Evolutionary conservation across 2,888 invertebrate genomes (phyloP), one percentile per base, ranked within the genome.

Genomic region (Perdita meconis): DNA sequence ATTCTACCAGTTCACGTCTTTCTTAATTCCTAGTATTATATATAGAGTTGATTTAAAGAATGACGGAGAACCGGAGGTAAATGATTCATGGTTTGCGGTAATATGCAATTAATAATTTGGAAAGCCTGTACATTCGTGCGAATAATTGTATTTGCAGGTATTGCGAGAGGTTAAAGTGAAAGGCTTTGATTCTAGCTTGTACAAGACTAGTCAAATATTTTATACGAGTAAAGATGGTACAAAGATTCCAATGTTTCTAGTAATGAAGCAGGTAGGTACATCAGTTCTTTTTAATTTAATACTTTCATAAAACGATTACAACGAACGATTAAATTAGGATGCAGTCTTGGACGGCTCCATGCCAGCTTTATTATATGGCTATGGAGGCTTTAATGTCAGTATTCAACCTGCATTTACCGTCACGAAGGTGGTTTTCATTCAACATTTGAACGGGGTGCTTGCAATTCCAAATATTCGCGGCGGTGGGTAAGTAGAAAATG

Each of bases 341-440:
- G 87, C 96, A 13, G 92, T 93, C 5, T 93, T 93, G 79, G 95
- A 97, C 92, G 95, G 96, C 2, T 93, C 94, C n/a, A 95, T 95
- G 89, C 97, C 98, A 0, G 96, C 97, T 79, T 93, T 98, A 55
- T 93, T 99, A 40, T 99, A 99, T 92, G 99, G 98, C 16, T 99
- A 99, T 92, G 99, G 99, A 66, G 99, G 99, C 0, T 99, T 99
- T 93, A 98, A 98, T 93, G 95, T 98, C 84, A 97, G 97, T 91
- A 94, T 98, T 82, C 96, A 96, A 90, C 99, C 99, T 4, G 95
- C 95, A 60, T 99, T 99, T 93, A 97, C 97, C 86, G 95, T 98
- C 34, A 96, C 96, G 13, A 94, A 98, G 66, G 93, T 98, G 38
- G 95, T 98, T 81, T 98, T 98, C 92, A 96, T 99, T 90, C 96